Conservation (phyloP, 2,113 vertebrate genomes). For the Myotis brandtii region DNA sequence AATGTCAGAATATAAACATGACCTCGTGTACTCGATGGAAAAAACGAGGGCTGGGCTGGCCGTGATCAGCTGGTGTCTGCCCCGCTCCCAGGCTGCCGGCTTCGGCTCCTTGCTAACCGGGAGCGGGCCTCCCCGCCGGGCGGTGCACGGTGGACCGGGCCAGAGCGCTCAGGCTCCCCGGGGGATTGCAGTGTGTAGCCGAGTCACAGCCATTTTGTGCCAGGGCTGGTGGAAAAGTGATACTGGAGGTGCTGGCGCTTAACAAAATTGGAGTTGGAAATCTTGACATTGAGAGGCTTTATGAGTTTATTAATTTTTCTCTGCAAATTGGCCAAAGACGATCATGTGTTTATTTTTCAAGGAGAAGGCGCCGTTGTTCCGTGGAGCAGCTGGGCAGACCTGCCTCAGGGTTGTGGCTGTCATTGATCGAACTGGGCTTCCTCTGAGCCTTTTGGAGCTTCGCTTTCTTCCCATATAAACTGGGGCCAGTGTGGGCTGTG, state of each 20-base stretch:
- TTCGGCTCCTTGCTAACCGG: neutral
- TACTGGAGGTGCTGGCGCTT: neutral
- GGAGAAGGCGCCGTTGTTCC: neutral
- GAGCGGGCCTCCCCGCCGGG: neutral
- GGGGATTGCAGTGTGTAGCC: neutral
- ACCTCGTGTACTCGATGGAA: neutral
- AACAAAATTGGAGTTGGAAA: neutral
- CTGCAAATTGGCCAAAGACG: neutral
- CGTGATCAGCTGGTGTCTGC: neutral
- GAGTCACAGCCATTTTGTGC: neutral
- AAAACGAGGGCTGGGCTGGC: neutral
- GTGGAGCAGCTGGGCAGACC: neutral
- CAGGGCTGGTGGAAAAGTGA: neutral
- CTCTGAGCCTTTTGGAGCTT: neutral
- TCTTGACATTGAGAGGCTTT: neutral
- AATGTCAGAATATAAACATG: neutral
- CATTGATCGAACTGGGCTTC: too few relatives aligned
- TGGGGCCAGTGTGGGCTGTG: neutral
- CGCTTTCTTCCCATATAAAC: neutral
- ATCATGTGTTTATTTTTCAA: neutral
- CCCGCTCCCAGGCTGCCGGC: neutral
- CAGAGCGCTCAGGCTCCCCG: neutral
- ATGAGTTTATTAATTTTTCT: neutral
- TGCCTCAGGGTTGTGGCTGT: neutral
- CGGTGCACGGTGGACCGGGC: neutral